phyloP scores from a whole-genome alignment of 2,113 vertebrate species.

The Podocnemis expansa region DNA sequence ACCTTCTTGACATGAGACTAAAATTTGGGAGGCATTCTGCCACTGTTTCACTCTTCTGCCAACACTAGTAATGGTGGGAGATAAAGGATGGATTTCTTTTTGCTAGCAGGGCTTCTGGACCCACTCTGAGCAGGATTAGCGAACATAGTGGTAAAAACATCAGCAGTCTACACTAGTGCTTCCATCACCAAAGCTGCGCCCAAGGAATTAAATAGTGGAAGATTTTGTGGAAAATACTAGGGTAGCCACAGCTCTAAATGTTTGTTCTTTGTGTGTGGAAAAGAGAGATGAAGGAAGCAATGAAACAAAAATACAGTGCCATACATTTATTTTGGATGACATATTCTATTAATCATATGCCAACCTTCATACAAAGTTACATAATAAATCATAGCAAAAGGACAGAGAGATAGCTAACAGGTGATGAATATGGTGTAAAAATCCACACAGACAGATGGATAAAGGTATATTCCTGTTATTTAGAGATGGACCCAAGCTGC shows the following conservation, averaged over 20 bases:
- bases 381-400: background rate
- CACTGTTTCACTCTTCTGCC: constrained; percentile 52
- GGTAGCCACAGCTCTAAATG: background rate
- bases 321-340: background rate
- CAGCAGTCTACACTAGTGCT: constrained; percentile 1
- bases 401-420: background rate
- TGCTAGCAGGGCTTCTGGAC: constrained; percentile 45
- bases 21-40: constrained; percentile 16
- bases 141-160: constrained; percentile 25
- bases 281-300: background rate
- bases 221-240: constrained; percentile 30
- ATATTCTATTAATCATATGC: background rate
- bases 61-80: constrained; percentile 48
- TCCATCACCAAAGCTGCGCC: constrained; percentile 56
- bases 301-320: background rate
- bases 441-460: background rate
- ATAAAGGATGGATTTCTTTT: constrained; percentile 49
- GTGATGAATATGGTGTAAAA: background rate
- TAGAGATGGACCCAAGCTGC: background rate
- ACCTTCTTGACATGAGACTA: background rate
- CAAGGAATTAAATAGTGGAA: constrained; percentile 55
- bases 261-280: background rate
- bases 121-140: constrained; percentile 46
- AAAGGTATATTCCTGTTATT: background rate
- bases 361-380: background rate